Conservation (phyloP, 2,888 invertebrate species). For the Dryobotodes eremita region DNA sequence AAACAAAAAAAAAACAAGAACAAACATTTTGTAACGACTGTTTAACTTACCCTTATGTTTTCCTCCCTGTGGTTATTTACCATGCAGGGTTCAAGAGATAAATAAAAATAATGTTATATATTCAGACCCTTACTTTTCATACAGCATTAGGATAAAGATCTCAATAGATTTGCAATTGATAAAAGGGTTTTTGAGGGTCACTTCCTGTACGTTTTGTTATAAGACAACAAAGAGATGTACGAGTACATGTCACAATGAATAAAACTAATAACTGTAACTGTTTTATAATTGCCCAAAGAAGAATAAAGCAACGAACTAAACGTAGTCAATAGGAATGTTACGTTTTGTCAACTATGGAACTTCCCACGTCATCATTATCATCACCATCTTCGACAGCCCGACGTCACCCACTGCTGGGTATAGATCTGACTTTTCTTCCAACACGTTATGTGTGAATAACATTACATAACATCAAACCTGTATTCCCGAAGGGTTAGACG, state of each 20-base stretch:
- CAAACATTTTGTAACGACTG: neutral
- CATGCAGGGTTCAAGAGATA: slow-evolving; percentile 17
- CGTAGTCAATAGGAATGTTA: neutral
- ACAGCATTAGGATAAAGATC: slow-evolving; percentile 40
- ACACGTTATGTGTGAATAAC: neutral
- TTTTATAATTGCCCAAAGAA: neutral
- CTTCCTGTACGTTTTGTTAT: slow-evolving; percentile 20
- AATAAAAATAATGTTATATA: slow-evolving; percentile 43
- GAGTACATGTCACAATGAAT: neutral
- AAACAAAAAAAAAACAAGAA: neutral
- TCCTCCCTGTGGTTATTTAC: neutral
- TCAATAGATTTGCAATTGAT: slow-evolving; percentile 61
- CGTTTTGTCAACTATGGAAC: neutral
- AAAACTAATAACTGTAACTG: neutral
- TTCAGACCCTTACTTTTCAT: slow-evolving; percentile 55
- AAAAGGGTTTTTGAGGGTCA: slow-evolving; percentile 51
- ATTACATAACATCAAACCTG: neutral
- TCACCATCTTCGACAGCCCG: neutral
- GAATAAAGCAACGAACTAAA: neutral
- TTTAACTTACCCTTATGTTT: neutral
- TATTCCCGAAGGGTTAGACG: neutral
- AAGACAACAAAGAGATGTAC: slow-evolving; percentile 23
- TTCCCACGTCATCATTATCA: neutral
- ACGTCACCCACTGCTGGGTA: neutral
- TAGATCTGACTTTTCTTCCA: neutral